Evolutionary conservation across 2,797 vertebrate species (phyloP).

Genomic region (Acipenser transmontanus): DNA sequence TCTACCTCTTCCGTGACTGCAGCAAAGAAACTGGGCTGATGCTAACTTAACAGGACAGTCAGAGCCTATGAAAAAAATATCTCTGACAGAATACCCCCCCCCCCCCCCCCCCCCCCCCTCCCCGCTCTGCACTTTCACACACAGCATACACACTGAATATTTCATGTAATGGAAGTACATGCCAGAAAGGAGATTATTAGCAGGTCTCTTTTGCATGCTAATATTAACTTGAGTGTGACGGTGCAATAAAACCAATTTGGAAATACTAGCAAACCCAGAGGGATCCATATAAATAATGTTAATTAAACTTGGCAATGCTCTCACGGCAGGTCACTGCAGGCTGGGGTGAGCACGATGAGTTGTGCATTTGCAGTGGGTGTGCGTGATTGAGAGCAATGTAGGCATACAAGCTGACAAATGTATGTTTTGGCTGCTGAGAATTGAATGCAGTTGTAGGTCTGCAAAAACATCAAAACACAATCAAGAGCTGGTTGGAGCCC

Average conservation of each 20-base stretch:
- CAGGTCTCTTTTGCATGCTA: slow-evolving; percentile 53
- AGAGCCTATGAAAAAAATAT: slow-evolving; percentile 71
- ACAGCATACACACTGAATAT: slow-evolving; percentile 60
- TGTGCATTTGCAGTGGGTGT: slow-evolving; percentile 44
- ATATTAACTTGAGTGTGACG: slow-evolving; percentile 57
- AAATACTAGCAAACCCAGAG: slow-evolving; percentile 40
- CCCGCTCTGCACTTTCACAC: slow-evolving; percentile 59
- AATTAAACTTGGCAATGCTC: slow-evolving; percentile 59
- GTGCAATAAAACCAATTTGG: slow-evolving; percentile 36
- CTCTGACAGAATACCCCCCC: slow-evolving; percentile 63
- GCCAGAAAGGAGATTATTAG: slow-evolving; percentile 41
- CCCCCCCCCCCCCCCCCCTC: no score
- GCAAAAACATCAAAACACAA: slow-evolving; percentile 93
- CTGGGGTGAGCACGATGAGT: slow-evolving; percentile 51
- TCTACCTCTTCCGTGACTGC: slow-evolving; percentile 56
- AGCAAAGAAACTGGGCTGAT: slow-evolving; percentile 54
- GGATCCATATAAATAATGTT: slow-evolving; percentile 64
- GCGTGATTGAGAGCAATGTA: slow-evolving; percentile 59
- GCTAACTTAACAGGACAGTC: slow-evolving; percentile 64
- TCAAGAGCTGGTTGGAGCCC: slow-evolving; percentile 69
- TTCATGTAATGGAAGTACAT: slow-evolving; percentile 50
- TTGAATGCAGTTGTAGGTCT: slow-evolving; percentile 78
- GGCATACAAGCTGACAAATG: slow-evolving; percentile 68
- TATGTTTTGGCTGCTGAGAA: slow-evolving; percentile 85
- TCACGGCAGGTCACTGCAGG: slow-evolving; percentile 48